These are phyloP conservation scores for Dromiciops gliroides DNA, from an alignment of 2,113 vertebrate species.

Conservation along the genomic window DNA sequence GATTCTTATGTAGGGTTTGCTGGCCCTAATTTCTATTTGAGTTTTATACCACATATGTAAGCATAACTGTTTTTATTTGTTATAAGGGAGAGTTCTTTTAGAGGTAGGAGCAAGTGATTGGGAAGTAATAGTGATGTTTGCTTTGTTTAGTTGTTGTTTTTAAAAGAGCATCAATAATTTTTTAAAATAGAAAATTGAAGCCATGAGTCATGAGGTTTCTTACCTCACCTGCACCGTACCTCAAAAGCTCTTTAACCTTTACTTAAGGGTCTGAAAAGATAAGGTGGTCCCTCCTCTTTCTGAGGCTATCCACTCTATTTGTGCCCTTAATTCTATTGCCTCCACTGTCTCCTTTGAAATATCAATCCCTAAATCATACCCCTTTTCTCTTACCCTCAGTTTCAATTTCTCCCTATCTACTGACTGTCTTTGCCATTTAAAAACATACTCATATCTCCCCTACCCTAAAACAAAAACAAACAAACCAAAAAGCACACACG, in stretches of 20 bases:
- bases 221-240: not conserved
- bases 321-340: not conserved
- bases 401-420: not conserved
- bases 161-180: not conserved
- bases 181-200: not conserved
- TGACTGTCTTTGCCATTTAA: not conserved
- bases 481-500: too few relatives aligned
- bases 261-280: not conserved
- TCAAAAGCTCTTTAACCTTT: not conserved
- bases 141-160: not conserved
- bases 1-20: not conserved
- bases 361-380: not conserved
- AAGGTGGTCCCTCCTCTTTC: not conserved
- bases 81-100: not conserved
- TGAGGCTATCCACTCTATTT: not conserved
- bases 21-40: not conserved
- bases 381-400: not conserved
- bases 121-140: not conserved
- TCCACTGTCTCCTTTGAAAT: not conserved
- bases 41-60: not conserved
- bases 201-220: not conserved
- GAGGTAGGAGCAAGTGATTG: not conserved
- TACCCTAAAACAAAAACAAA: not conserved
- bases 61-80: not conserved
- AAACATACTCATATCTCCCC: not conserved